phyloP scores from a whole-genome alignment of 1,140 invertebrate species.

The Eueides isabella region DNA sequence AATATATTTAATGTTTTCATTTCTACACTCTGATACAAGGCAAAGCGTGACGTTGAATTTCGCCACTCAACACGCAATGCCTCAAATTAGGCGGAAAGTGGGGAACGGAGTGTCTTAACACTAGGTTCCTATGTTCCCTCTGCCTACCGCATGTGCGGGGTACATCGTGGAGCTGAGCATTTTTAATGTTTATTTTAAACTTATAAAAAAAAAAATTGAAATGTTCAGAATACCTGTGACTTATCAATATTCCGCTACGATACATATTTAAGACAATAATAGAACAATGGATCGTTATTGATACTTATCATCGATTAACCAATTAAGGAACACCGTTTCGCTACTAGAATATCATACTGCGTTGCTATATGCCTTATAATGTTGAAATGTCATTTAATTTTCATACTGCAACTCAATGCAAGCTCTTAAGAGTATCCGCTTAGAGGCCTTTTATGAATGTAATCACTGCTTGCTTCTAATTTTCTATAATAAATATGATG shows the following conservation, averaged over 20 bases:
- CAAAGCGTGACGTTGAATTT: too few species aligned
- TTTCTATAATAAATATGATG: not conserved
- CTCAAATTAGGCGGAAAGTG: too few species aligned
- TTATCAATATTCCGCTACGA: slow-evolving; percentile 33
- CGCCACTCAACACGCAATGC: too few species aligned
- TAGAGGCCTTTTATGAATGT: not conserved
- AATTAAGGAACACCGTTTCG: slow-evolving; percentile 31
- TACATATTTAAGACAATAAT: slow-evolving; percentile 21
- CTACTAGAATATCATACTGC: slow-evolving; percentile 28
- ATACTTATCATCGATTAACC: slow-evolving; percentile 49
- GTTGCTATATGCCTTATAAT: not conserved
- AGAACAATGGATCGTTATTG: slow-evolving; percentile 47
- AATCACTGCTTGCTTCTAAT: not conserved
- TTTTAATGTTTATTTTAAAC: too few species aligned
- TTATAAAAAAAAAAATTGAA: too few species aligned
- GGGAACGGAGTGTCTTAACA: too few species aligned
- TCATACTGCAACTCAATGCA: not conserved
- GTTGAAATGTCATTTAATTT: not conserved
- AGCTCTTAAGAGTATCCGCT: not conserved
- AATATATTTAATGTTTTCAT: too few species aligned
- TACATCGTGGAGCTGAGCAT: too few species aligned
- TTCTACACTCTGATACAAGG: too few species aligned
- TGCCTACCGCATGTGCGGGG: too few species aligned
- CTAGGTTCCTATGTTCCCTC: too few species aligned
- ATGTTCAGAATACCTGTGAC: not conserved